Base-by-base conservation (phyloP, 2,888 invertebrate genomes). In the Podotricha telesiphe region DNA sequence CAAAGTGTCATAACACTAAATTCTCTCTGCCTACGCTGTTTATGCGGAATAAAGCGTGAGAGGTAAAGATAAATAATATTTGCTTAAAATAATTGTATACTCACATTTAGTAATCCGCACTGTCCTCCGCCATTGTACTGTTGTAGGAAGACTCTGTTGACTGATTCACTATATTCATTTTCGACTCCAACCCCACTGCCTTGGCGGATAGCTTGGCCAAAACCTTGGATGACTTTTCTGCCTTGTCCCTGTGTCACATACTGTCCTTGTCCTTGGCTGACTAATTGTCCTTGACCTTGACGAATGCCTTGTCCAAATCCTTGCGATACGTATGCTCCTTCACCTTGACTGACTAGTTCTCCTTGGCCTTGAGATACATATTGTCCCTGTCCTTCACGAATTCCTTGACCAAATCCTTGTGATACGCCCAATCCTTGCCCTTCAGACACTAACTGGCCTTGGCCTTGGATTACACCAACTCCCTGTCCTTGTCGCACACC, bases 71-170 rank as follows among this genome's bases (percentile, higher is more conserved):
- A 19, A 55, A 37, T 55, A 55, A n/a, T n/a, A 28, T 4, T 4
- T 53, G 20, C 11, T 22, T 17, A 45, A 45, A 28, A 28, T 22
- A 59, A 17, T 7, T 28, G 34, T 59, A 19, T 15, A 90, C 91
- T 91, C 74, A 92, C 92, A 71, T 91, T 88, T n/a, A 84, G 71
- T 0, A 86, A 20, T 40, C 92, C 92, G 70, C 92, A 92, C 22
- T 89, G 83, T 13, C 89, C 89, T 0, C 76, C 78, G 0, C 82
- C 89, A 55, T 78, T 82, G 76, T 87, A 89, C 61, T 76, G 80
- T 64, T 79, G 76, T 59, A 91, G 70, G 80, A 85, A 86, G 13
- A 91, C 86, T 37, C 91, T 80, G 51, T 83, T 81, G 0, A 80
- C 77, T 0, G 86, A 85, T 58, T 83, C 87, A 8, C 83, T 82